Evolutionary conservation across 2,797 vertebrate species (phyloP).

Genomic region (Enoplosus armatus): DNA sequence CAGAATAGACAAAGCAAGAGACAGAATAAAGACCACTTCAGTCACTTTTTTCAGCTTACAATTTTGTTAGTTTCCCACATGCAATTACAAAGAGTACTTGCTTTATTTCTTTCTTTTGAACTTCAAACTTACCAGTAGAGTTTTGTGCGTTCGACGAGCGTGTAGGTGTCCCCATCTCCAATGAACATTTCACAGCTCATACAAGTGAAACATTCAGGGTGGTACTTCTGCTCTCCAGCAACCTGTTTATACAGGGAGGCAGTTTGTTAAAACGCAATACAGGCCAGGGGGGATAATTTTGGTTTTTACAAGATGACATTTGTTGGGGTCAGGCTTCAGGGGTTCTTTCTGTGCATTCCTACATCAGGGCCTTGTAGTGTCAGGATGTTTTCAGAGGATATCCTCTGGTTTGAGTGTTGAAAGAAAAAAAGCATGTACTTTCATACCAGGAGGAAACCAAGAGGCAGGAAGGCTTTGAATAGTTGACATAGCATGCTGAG

Average conservation of each 20-base stretch:
- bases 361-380: constrained; percentile 31
- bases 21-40: neutral
- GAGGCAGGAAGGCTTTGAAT: constrained; percentile 64
- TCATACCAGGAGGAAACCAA: constrained; percentile 51
- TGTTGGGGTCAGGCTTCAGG: neutral
- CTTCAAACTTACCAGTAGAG: constrained; percentile 86
- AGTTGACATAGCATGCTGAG: constrained; percentile 16
- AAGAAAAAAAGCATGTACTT: constrained; percentile 48
- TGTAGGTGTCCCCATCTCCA: constrained; percentile 94
- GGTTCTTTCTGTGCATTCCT: constrained; percentile 39
- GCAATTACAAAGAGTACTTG: no score
- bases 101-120: neutral
- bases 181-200: constrained; percentile 90
- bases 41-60: neutral
- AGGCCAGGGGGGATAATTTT: neutral
- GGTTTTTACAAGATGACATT: constrained; percentile 8
- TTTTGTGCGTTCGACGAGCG: constrained; percentile 91
- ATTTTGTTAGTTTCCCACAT: neutral
- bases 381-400: constrained; percentile 75
- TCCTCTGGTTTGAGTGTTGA: constrained; percentile 58
- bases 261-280: constrained; percentile 10
- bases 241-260: constrained; percentile 82
- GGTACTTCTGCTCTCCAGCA: constrained; percentile 96
- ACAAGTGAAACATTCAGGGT: constrained; percentile 97
- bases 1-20: constrained; percentile 3